These are phyloP conservation scores for Nyctibius grandis DNA, from an alignment of 2,797 vertebrate species.

Conservation along the genomic window DNA sequence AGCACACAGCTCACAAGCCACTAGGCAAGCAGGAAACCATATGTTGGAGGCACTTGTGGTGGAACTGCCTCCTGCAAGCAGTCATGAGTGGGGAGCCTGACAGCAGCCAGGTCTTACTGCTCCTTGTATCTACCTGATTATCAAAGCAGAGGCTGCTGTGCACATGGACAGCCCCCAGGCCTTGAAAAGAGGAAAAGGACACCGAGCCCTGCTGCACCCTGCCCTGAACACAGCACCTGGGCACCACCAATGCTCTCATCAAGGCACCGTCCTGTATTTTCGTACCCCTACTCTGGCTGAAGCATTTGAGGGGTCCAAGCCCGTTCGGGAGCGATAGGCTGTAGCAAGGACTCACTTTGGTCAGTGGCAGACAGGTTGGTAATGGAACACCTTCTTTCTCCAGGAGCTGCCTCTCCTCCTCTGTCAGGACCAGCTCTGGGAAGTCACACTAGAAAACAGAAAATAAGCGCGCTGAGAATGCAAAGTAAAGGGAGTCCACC, in stretches of 20 bases:
- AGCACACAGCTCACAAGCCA: not conserved
- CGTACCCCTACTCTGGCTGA: not conserved
- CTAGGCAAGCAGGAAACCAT: not conserved
- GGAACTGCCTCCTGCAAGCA: not conserved
- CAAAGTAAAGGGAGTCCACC: not conserved
- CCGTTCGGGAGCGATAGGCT: not conserved
- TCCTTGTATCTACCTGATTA: not conserved
- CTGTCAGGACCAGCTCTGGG: conserved; percentile 81
- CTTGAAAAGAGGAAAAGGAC: accelerated
- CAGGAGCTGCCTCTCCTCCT: conserved; percentile 86
- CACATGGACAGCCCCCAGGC: accelerated
- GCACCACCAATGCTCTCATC: not conserved
- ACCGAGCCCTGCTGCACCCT: not conserved
- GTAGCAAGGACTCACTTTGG: conserved; percentile 76
- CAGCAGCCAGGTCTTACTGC: not conserved
- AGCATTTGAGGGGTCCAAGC: not conserved
- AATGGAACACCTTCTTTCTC: conserved; percentile 83
- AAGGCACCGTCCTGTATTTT: not conserved
- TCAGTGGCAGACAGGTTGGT: conserved; percentile 82
- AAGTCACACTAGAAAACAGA: conserved; percentile 71
- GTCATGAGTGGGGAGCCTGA: not conserved
- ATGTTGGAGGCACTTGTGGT: not conserved
- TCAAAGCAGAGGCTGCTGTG: not conserved
- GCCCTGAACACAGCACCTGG: not conserved
- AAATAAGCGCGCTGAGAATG: not conserved